Percentiles rank a stretch among this genome's conserved stretches.
phyloP scores from a whole-genome alignment of 2,888 invertebrate species.

The Sinopyrophorus schimmeli region DNA sequence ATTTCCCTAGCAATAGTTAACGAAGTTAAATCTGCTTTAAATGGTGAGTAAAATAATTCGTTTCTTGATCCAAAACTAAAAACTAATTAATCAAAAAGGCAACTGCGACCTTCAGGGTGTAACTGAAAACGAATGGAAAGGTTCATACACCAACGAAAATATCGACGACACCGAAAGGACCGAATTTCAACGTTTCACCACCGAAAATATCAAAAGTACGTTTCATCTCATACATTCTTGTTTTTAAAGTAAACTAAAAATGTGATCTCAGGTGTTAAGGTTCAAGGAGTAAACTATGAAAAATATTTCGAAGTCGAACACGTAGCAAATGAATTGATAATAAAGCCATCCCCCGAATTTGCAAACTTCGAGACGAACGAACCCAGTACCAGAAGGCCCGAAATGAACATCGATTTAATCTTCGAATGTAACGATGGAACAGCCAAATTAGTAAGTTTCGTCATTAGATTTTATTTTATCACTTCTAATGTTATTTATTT shows the following conservation, averaged over 20 bases:
- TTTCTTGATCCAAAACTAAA: too few relatives aligned
- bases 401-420: slow-evolving; percentile 2
- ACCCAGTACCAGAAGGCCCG: background rate
- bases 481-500: too few relatives aligned
- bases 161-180: slow-evolving; percentile 12
- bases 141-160: slow-evolving; percentile 9
- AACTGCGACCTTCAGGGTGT: slow-evolving; percentile 13
- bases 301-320: slow-evolving; percentile 2
- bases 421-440: slow-evolving; percentile 3
- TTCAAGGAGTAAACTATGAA: background rate
- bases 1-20: too few relatives aligned
- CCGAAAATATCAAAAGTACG: slow-evolving; percentile 16
- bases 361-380: slow-evolving; percentile 7
- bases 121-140: slow-evolving; percentile 3
- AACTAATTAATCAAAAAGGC: too few relatives aligned
- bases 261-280: slow-evolving; percentile 1
- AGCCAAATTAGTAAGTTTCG: slow-evolving; percentile 3
- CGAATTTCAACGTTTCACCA: slow-evolving; percentile 7
- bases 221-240: background rate
- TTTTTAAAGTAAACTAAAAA: background rate
- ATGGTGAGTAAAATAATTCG: too few relatives aligned
- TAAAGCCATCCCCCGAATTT: slow-evolving; percentile 5
- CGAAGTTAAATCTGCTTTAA: too few relatives aligned
- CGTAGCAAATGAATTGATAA: background rate
- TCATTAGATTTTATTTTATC: background rate